Percentiles rank a stretch among this genome's conserved stretches.
These are phyloP conservation scores for Xiphias gladius DNA, from an alignment of 2,113 vertebrate species.

Conservation along the genomic window DNA sequence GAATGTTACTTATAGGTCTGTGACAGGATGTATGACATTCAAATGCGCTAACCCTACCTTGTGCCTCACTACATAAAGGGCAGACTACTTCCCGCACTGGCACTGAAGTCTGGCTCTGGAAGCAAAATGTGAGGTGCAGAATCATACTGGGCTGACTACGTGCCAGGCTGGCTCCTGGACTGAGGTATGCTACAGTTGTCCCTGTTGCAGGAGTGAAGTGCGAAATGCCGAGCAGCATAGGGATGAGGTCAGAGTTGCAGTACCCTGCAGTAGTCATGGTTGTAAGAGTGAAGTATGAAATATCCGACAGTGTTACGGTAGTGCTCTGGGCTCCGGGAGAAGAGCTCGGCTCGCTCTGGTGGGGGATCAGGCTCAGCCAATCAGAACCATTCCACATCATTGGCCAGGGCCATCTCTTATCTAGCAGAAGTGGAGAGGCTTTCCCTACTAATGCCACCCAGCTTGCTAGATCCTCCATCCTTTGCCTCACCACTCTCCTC, in stretches of 20 bases:
- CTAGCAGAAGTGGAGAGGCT: conserved; percentile 77
- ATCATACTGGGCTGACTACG: not conserved
- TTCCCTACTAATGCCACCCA: conserved; percentile 81
- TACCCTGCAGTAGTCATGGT: conserved; percentile 44
- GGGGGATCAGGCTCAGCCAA: conserved; percentile 80
- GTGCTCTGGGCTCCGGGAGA: conserved; percentile 53
- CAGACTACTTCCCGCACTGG: not conserved
- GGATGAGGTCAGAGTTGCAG: conserved; percentile 50
- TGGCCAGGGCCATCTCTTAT: conserved; percentile 83
- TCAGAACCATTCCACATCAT: conserved; percentile 84
- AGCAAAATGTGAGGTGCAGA: no score
- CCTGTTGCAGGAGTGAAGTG: conserved; percentile 24
- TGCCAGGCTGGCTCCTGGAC: no score
- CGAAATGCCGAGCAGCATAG: conserved; percentile 33
- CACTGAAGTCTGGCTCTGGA: not conserved
- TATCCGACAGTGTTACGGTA: conserved; percentile 71
- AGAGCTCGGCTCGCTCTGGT: conserved; percentile 59
- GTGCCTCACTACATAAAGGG: no score
- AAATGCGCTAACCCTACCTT: no score
- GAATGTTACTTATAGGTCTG: no score
- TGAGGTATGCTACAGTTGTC: not conserved
- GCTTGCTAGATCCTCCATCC: conserved; percentile 69
- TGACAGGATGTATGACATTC: no score
- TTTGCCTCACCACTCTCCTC: conserved; percentile 55
- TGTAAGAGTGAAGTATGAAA: conserved; percentile 71